Evolutionary conservation across 2,888 invertebrate species (phyloP).

Genomic region (Pristionchus maxplancki): DNA sequence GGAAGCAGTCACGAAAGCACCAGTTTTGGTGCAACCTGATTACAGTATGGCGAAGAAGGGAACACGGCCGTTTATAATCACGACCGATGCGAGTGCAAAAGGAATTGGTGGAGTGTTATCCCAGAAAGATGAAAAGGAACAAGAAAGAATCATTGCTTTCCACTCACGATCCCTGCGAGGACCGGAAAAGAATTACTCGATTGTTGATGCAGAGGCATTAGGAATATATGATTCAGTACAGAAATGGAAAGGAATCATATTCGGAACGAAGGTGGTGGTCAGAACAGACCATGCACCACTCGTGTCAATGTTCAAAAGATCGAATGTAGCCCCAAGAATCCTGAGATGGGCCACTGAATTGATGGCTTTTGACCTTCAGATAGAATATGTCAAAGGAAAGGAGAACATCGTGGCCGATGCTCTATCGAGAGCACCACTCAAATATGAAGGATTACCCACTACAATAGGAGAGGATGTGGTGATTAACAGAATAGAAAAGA

Average conservation of each 20-base stretch:
- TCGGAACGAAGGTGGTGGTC: neutral
- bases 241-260: neutral
- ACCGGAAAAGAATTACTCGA: neutral
- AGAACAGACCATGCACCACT: neutral
- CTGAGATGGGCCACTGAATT: neutral
- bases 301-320: neutral
- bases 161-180: neutral
- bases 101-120: constrained; percentile 7
- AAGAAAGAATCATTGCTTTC: neutral
- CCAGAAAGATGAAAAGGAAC: neutral
- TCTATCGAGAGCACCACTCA: neutral
- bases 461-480: constrained; percentile 18
- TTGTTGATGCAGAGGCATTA: neutral
- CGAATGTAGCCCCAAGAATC: neutral
- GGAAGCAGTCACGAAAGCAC: constrained; percentile 50
- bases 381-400: neutral
- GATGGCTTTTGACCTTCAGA: neutral
- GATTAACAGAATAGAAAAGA: neutral
- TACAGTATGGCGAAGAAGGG: neutral
- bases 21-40: constrained; percentile 55
- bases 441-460: neutral
- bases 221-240: neutral
- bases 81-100: neutral
- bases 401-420: constrained; percentile 10
- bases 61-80: neutral